phyloP scores from a whole-genome alignment of 2,888 invertebrate species.

The Xestia xanthographa region DNA sequence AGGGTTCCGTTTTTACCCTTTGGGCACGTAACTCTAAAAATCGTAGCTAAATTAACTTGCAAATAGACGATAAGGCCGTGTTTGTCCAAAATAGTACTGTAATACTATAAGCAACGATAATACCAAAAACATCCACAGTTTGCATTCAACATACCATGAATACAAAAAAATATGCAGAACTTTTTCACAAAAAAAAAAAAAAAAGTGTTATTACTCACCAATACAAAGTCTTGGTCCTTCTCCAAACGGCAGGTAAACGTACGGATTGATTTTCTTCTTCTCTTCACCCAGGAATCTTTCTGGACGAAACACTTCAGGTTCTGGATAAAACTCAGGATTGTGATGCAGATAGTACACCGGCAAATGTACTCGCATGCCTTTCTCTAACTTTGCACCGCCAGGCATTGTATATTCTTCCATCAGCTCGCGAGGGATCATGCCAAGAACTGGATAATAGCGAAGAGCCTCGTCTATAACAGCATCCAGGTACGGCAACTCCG shows the following conservation, averaged over 20 bases:
- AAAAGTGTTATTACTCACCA: slow-evolving; percentile 63
- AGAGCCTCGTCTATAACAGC: slow-evolving; percentile 73
- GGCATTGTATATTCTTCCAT: slow-evolving; percentile 74
- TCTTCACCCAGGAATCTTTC: slow-evolving; percentile 73
- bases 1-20: too few species aligned
- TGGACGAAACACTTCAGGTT: slow-evolving; percentile 73
- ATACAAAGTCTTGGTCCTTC: slow-evolving; percentile 75
- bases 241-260: slow-evolving; percentile 74
- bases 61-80: background rate
- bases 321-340: slow-evolving; percentile 70
- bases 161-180: background rate
- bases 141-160: background rate
- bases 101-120: background rate
- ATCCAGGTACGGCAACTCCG: slow-evolving; percentile 71
- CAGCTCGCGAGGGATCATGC: slow-evolving; percentile 69
- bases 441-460: slow-evolving; percentile 72
- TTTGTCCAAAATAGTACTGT: too few species aligned
- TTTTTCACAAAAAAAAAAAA: background rate
- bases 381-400: slow-evolving; percentile 68
- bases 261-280: slow-evolving; percentile 69
- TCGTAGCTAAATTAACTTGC: too few species aligned
- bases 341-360: slow-evolving; percentile 72
- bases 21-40: too few species aligned
- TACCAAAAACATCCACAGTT: too few species aligned
- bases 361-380: slow-evolving; percentile 71